phyloP scores from a whole-genome alignment of 2,888 invertebrate species.

The Orgyia antiqua region DNA sequence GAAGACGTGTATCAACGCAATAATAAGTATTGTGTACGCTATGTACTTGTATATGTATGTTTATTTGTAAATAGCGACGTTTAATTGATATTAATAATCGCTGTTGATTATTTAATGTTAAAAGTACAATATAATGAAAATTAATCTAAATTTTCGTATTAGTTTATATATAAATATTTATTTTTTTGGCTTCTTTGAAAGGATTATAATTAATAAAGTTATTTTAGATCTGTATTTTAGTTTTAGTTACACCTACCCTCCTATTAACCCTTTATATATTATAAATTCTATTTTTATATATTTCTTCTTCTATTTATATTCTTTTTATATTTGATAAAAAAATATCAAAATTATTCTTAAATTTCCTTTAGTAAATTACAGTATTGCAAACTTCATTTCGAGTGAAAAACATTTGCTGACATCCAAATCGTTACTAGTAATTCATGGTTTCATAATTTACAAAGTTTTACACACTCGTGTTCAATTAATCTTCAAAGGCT shows the following conservation, averaged over 20 bases:
- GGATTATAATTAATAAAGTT: conserved; percentile 48
- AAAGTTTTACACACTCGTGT: too few relatives aligned
- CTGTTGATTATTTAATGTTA: conserved; percentile 20
- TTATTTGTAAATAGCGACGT: conserved; percentile 57
- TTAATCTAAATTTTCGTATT: conserved; percentile 15
- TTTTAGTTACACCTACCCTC: conserved; percentile 24
- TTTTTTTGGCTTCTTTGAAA: conserved; percentile 43
- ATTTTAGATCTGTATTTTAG: conserved; percentile 59
- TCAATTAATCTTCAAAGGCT: too few relatives aligned
- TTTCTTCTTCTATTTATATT: too few relatives aligned
- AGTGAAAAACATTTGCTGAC: too few relatives aligned
- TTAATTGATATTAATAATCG: conserved; percentile 26
- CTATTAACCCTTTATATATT: too few relatives aligned
- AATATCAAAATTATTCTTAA: too few relatives aligned
- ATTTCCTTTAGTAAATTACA: too few relatives aligned
- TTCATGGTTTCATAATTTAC: too few relatives aligned
- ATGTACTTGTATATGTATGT: conserved; percentile 43
- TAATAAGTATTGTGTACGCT: conserved; percentile 52
- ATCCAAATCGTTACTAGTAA: too few relatives aligned
- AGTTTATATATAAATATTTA: conserved; percentile 42
- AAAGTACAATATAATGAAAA: conserved; percentile 42
- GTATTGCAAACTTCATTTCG: too few relatives aligned
- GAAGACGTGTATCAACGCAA: conserved; percentile 53
- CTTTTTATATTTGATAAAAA: too few relatives aligned
- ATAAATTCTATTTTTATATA: too few relatives aligned